Base-by-base conservation (phyloP, 2,113 vertebrate species). In the Vulpes ferrilata region DNA sequence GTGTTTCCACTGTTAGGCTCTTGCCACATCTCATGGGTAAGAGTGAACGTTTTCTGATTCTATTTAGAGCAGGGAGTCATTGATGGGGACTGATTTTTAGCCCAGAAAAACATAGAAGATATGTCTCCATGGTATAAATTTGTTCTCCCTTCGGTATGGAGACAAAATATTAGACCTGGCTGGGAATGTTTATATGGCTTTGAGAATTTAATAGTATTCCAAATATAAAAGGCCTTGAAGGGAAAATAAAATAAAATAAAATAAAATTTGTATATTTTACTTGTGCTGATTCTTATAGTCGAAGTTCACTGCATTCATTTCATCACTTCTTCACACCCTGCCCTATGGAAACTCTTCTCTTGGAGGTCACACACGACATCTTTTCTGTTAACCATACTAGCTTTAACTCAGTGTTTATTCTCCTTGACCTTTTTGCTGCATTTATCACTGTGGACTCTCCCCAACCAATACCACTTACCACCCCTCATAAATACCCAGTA, bases 371-470 rank as follows among this genome's bases (percentile, higher is more conserved):
- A 84, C 15, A 35, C 82, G 43, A 65, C 82, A 86, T 87, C 74
- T 86, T 87, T 96, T 27, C 73, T 91, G 76, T 71, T 88, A 90
- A 90, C 22, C 22, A 65, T 65, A 84, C 22, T 20, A 89, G 3
- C 27, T 95, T 94, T 94, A 87, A 64, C 53, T 64, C 79, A 76
- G 82, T 64, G 90, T 53, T 76, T 78, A 82, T 74, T 95, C 73
- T 80, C 30, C 53, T 92, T 17, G 86, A 89, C 78, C n/a, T 96
- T 95, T 92, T 69, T 90, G 9, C 51, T 93, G 53, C 27, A 65
- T 64, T 74, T 65, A 69, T 71, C 73, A 81, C 65, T n/a, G 64
- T 62, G 35, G 30, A 35, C n/a, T 80, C 48, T 86, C 67, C 73
- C 30, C 51, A 78, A 12, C 51, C 71, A 90, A 65, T 2, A 91